A percentile compares a stretch with the other conserved stretches of the same genome.
phyloP scores from a whole-genome alignment of 2,797 vertebrate genomes.

The Neosalanx taihuensis region DNA sequence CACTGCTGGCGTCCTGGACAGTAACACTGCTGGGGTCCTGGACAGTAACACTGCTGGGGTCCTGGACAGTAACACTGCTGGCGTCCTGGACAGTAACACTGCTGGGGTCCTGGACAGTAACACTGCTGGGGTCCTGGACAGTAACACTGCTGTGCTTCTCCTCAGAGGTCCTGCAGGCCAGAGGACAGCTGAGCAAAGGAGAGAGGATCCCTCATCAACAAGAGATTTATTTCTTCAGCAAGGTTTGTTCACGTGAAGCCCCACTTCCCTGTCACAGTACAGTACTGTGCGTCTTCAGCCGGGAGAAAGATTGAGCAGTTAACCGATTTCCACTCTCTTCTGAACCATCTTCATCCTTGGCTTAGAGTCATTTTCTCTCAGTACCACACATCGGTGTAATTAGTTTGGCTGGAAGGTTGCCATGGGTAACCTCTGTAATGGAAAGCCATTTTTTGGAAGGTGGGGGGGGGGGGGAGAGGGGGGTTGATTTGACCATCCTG shows the following conservation, averaged over 20 bases:
- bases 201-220: constrained; percentile 81
- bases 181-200: constrained; percentile 73
- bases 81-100: no score
- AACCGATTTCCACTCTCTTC: constrained; percentile 13
- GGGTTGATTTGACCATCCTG: constrained; percentile 64
- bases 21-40: no score
- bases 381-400: constrained; percentile 41
- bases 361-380: constrained; percentile 21
- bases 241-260: constrained; percentile 66
- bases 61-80: no score
- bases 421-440: constrained; percentile 42
- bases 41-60: no score
- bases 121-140: background rate
- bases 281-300: background rate
- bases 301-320: constrained; percentile 18
- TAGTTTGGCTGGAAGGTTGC: constrained; percentile 58
- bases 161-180: constrained; percentile 69
- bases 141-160: constrained; percentile 8
- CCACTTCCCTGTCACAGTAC: background rate
- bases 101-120: no score
- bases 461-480: no score
- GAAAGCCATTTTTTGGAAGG: constrained; percentile 49
- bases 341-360: constrained; percentile 24
- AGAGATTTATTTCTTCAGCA: constrained; percentile 85
- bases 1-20: no score